Percentiles rank a stretch among this genome's conserved stretches.
These are phyloP conservation scores for Hemicrepidius hirtus DNA, from an alignment of 2,888 invertebrate genomes.

Conservation along the genomic window DNA sequence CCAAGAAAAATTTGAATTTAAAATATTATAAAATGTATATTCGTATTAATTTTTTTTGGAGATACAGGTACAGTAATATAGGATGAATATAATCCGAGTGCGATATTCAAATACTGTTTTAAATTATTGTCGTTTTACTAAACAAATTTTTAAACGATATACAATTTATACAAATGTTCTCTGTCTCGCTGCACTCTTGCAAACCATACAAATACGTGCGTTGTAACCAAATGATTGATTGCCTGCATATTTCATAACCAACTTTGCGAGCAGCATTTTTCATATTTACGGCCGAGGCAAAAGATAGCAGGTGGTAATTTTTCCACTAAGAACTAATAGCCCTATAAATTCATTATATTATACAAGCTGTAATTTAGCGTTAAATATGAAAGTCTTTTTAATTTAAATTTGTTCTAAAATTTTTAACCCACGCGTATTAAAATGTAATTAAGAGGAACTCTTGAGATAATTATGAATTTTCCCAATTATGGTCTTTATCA, in stretches of 20 bases:
- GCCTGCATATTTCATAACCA: constrained; percentile 29
- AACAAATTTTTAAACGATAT: not conserved
- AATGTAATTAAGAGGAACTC: constrained; percentile 16
- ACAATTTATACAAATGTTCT: not conserved
- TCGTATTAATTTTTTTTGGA: too few species aligned
- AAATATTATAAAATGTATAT: too few species aligned
- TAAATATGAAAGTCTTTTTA: constrained; percentile 17
- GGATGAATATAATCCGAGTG: too few species aligned
- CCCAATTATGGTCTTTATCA: too few species aligned
- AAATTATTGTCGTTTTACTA: too few species aligned
- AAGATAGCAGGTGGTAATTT: constrained; percentile 35
- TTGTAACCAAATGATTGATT: constrained; percentile 13
- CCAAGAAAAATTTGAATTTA: too few species aligned
- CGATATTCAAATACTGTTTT: too few species aligned
- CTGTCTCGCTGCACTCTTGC: constrained; percentile 12
- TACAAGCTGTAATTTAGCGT: constrained; percentile 19
- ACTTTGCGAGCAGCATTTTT: constrained; percentile 25
- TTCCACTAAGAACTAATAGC: constrained; percentile 32
- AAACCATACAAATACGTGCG: not conserved
- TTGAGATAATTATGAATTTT: too few species aligned
- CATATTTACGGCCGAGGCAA: constrained; percentile 21
- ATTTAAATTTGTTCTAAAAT: constrained; percentile 12
- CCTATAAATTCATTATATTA: constrained; percentile 28
- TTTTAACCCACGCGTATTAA: constrained; percentile 2
- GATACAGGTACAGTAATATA: too few species aligned